Evolutionary conservation across 1,140 invertebrate species (phyloP), one percentile per base, ranked within the genome.

Genomic region (Monomorium pharaonis): DNA sequence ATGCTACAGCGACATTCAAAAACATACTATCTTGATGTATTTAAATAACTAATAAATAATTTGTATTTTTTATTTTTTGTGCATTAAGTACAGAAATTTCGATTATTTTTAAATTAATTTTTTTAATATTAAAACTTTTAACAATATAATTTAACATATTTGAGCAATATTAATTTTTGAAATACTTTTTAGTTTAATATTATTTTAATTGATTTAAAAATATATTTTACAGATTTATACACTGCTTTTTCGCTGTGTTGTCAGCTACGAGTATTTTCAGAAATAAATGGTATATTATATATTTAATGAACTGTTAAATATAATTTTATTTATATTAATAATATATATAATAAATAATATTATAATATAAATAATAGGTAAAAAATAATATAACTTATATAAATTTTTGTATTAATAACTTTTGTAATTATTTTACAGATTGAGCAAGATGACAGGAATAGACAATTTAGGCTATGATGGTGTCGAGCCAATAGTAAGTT

Each of bases 391-490:
- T 77, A n/a, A 77, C 24, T 75, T 24, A 44, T n/a, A 21, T 63
- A 6, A 62, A 44, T 42, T 56, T 37, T 16, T n/a, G 16, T 18
- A 47, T 63, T 63, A 49, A 47, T 51, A 44, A 76, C 18, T 63
- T 62, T 44, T 37, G 49, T 65, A 16, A 54, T 74, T 42, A 47
- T 70, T 75, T 84, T 87, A n/a, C 75, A 89, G 70, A 44, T 42
- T 30, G n/a, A n/a, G 42, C 42, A 83, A 5, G 1, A 92, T 91
- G 86, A 81, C 51, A 9, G 90, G 91, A 37, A 76, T 91, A 33
- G 81, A 86, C 18, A 92, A 92, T 75, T 51, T 65, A 18, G 88
- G n/a, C 0, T 89, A 81, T n/a, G 87, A 88, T 14, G 33, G 65
- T 1, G 0, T 85, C 7, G 60, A 83, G 4, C 51, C 42, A 21